Evolutionary conservation across 2,797 vertebrate species (phyloP), one percentile per base, ranked within the genome.

Genomic region (Cyprinella venusta): DNA sequence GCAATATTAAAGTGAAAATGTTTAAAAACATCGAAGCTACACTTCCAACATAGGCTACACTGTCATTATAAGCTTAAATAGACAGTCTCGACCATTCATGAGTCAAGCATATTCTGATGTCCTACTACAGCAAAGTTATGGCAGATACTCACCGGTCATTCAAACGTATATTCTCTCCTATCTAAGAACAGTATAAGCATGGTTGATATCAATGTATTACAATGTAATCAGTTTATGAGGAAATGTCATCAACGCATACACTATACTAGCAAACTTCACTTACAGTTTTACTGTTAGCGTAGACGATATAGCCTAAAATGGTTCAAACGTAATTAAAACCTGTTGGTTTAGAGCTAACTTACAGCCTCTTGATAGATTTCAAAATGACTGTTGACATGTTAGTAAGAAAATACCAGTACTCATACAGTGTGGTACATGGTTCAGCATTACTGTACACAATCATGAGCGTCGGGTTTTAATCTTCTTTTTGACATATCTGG

Each of bases 391-490:
- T 33, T 36, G 18, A 50, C 40, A 63, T 18, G 50, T 26, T 36
- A 81, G n/a, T 36, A 50, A 81, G 6, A 3, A 72, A 50, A 71
- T 50, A n/a, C 2, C 71, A 75, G 19, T 16, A 12, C 21, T 75
- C 33, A 56, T n/a, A 10, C 48, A 8, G 3, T 26, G 63, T 59
- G 48, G 1, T 33, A 68, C 63, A 68, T 68, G 12, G 6, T 45
- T 24, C 36, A 1, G 56, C 33, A 65, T 76, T 77, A 50, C 30
- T 67, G 65, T 82, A 75, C 30, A 65, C 30, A 52, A 9, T n/a
- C n/a, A n/a, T 56, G 68, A 68, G 64, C 36, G 65, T 54, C 40
- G 48, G n/a, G 59, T 36, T 82, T 79, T 82, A 77, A 59, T 78
- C 68, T 45, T 72, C 45, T 68, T 15, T 71, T 26, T 78, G 76